Base-by-base conservation (phyloP, 2,888 invertebrate species). In the Auanema freiburgensis region DNA sequence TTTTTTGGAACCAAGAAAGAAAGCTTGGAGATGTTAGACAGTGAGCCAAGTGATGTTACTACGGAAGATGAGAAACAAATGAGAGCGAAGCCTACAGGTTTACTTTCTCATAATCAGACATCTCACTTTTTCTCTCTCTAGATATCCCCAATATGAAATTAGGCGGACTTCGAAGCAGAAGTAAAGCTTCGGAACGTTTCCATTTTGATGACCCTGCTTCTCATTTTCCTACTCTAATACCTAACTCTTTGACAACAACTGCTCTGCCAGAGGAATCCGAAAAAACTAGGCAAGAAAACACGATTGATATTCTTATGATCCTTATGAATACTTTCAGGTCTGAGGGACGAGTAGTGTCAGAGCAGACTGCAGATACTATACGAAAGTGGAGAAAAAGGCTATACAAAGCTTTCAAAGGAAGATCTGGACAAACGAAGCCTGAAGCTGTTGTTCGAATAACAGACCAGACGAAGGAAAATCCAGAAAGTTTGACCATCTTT, bases 321-420 rank as follows among this genome's bases (percentile, higher is more conserved):
- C 12, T 12, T 43, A n/a, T 43, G 43, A 12, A 43, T 11, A 6
- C n/a, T 18, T 52, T 5, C 49, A 62, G 62, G 33, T 56, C 62
- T 0, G 62, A 62, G 50, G 62, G 62, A 41, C 25, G 50, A 18
- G 51, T 62, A 53, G 25, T 54, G 11, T 60, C 57, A 16, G 62
- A 62, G 44, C 56, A 57, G 24, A 25, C 50, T 11, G 25, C 57
- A 8, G 57, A 57, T 42, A 46, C 57, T 0, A 76, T 79, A 16
- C 60, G 76, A 53, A 68, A 75, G 23, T 79, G 78, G 79, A 50
- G 79, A 25, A 69, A 69, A n/a, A 51, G 73, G 21, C 64, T 79
- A 24, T 79, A 79, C 64, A 78, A 74, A 62, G 74, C 75, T 0
- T 78, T 74, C 60, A 75, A 76, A 46, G 42, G 65, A 58, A 61